These are phyloP conservation scores for Paedocypris micromegethes DNA, from an alignment of 2,797 vertebrate genomes.

Conservation along the genomic window DNA sequence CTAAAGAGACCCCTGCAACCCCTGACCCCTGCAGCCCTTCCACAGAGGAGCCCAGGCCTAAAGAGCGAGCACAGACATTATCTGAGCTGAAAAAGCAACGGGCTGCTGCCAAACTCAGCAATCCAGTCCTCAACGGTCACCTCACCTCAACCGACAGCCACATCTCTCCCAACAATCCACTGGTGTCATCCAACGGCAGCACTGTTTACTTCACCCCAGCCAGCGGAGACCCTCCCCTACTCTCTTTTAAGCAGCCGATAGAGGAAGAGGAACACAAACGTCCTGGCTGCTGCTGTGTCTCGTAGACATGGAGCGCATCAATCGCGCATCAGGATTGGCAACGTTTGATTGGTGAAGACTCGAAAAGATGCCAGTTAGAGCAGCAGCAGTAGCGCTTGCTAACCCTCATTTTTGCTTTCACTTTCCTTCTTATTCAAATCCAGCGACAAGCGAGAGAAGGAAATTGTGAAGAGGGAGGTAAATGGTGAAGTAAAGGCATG, in stretches of 20 bases:
- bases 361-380: background rate
- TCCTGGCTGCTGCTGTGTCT: conserved; percentile 86
- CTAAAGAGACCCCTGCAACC: conserved; percentile 63
- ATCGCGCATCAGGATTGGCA: conserved; percentile 17
- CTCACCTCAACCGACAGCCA: conserved; percentile 70
- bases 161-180: conserved; percentile 83
- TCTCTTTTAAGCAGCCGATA: conserved; percentile 90
- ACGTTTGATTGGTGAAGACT: background rate
- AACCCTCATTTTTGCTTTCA: background rate
- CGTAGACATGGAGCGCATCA: conserved; percentile 59
- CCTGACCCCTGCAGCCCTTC: conserved; percentile 54
- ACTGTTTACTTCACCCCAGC: conserved; percentile 88
- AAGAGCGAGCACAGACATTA: conserved; percentile 84
- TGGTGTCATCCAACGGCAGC: conserved; percentile 87
- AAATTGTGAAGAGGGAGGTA: background rate
- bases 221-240: conserved; percentile 89
- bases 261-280: conserved; percentile 84
- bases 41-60: conserved; percentile 62
- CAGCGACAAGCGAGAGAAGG: background rate
- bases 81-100: conserved; percentile 93
- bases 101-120: conserved; percentile 82
- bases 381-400: background rate
- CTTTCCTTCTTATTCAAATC: background rate
- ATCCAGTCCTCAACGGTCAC: conserved; percentile 85
- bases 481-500: background rate